A percentile compares a stretch with the other conserved stretches of the same genome.
Evolutionary conservation across 2,113 vertebrate genomes (phyloP).

Genomic region (Crotalus helleri): DNA sequence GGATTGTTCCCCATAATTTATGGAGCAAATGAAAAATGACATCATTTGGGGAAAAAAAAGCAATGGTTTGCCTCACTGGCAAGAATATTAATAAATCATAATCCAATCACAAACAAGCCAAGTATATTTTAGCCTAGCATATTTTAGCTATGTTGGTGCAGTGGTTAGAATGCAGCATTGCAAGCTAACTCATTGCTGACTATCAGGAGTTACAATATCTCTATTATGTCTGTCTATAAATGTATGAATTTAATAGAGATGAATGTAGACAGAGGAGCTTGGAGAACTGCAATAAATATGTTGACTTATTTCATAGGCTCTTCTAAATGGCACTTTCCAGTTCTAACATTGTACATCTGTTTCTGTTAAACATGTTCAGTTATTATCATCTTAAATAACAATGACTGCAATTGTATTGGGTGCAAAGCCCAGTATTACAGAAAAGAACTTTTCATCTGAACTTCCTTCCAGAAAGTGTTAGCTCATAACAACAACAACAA

Average conservation of each 20-base stretch:
- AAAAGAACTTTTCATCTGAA: neutral
- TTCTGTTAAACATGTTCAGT: neutral
- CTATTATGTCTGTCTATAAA: neutral
- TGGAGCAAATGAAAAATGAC: neutral
- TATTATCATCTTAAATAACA: neutral
- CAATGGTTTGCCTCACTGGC: neutral
- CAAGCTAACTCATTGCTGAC: neutral
- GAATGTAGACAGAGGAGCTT: neutral
- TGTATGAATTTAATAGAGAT: neutral
- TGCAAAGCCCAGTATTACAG: neutral
- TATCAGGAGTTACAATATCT: neutral
- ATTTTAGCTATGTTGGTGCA: neutral
- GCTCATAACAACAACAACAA: neutral
- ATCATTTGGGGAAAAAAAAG: neutral
- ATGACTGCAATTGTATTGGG: neutral
- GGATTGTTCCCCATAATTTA: neutral
- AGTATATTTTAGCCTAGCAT: neutral
- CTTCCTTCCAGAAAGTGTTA: neutral
- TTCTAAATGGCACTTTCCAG: neutral
- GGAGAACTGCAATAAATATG: neutral
- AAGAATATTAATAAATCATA: neutral
- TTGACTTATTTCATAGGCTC: neutral
- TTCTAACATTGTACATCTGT: neutral
- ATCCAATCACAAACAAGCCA: neutral
- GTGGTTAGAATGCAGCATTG: neutral